Percentiles rank a stretch among this genome's conserved stretches.
Conservation (phyloP, 2,113 vertebrate species). For the Mellivora capensis region DNA sequence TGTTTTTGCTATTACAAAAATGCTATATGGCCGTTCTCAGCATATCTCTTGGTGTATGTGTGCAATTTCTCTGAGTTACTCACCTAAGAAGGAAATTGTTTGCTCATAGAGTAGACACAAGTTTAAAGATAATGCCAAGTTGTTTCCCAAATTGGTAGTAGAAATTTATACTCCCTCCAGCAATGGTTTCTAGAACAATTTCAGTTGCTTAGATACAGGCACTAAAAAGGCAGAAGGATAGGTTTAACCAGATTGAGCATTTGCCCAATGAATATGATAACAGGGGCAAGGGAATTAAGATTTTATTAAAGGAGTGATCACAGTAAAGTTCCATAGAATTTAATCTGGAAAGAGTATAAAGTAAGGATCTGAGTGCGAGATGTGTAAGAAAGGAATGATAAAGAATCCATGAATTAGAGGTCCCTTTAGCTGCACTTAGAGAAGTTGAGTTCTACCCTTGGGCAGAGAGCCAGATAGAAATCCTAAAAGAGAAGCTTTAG, state of each 20-base stretch:
- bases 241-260: background rate
- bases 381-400: background rate
- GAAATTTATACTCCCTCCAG: background rate
- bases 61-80: slow-evolving; percentile 51
- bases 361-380: background rate
- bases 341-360: background rate
- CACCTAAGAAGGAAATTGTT: slow-evolving; percentile 42
- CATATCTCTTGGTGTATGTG: slow-evolving; percentile 12
- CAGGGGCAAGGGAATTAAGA: background rate
- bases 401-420: background rate
- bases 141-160: slow-evolving; percentile 50
- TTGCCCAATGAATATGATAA: background rate
- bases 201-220: slow-evolving; percentile 5
- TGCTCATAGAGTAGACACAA: slow-evolving; percentile 12
- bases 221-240: background rate
- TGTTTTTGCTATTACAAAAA: slow-evolving; percentile 44
- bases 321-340: background rate
- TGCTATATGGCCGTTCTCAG: background rate
- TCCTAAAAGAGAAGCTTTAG: background rate
- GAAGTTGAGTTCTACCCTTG: background rate
- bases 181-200: slow-evolving; percentile 42
- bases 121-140: slow-evolving; percentile 46
- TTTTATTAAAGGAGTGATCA: background rate
- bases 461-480: background rate
- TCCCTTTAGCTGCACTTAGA: background rate